phyloP scores from a whole-genome alignment of 2,888 invertebrate species.

The Cephalotes varians region DNA sequence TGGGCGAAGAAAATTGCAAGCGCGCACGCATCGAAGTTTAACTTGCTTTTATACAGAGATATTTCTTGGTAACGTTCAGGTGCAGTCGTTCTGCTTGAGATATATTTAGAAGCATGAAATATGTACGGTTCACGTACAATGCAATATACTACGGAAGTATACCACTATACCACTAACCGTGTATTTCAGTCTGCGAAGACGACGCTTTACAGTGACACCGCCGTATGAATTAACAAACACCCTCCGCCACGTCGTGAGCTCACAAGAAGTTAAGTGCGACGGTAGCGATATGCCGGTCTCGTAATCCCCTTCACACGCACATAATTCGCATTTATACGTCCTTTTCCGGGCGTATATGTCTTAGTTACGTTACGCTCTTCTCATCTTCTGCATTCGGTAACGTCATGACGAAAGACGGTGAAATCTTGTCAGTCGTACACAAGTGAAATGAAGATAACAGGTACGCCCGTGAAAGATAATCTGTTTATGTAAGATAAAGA shows the following conservation, averaged over 20 bases:
- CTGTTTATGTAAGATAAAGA: background rate
- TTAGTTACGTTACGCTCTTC: conserved; percentile 30
- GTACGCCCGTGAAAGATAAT: background rate
- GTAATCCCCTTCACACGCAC: conserved; percentile 68
- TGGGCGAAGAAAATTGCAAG: background rate
- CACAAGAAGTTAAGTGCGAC: conserved; percentile 73
- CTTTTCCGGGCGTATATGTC: conserved; percentile 52
- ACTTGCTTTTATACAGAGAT: background rate
- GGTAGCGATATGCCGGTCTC: conserved; percentile 60
- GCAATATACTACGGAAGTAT: conserved; percentile 61
- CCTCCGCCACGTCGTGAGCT: conserved; percentile 62
- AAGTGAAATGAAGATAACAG: background rate
- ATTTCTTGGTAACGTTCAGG: conserved; percentile 33
- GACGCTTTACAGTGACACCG: conserved; percentile 73
- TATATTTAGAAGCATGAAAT: conserved; percentile 71
- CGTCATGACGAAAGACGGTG: conserved; percentile 34
- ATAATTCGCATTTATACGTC: conserved; percentile 74
- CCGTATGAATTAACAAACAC: conserved; percentile 75
- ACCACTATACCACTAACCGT: conserved; percentile 50
- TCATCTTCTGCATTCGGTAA: conserved; percentile 30
- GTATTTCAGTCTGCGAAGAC: conserved; percentile 70
- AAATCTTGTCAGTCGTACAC: conserved; percentile 4
- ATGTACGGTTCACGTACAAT: conserved; percentile 68
- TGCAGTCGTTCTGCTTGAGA: conserved; percentile 52
- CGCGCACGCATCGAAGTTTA: conserved; percentile 32